Conservation (phyloP, 1,140 invertebrate species). For the Calephelis virginiensis region DNA sequence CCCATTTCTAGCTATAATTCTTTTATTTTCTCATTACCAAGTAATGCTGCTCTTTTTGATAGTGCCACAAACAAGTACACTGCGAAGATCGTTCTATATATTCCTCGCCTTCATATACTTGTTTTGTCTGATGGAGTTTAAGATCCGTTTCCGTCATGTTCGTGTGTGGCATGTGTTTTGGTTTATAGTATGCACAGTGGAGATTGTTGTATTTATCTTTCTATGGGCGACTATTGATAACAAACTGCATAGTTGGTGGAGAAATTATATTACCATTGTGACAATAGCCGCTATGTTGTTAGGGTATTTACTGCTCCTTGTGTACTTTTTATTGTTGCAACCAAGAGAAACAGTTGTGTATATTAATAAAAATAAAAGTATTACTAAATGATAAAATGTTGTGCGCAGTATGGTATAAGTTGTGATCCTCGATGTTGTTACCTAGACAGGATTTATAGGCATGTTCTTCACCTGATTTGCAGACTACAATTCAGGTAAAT, state of each 20-base stretch:
- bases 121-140: conserved; percentile 86
- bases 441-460: no score
- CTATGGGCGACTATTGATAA: conserved; percentile 82
- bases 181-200: conserved; percentile 81
- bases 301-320: conserved; percentile 74
- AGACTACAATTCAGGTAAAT: no score
- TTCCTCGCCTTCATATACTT: conserved; percentile 85
- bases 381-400: conserved; percentile 6
- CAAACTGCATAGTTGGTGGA: conserved; percentile 81
- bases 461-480: no score
- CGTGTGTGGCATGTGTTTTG: conserved; percentile 83
- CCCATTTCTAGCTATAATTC: conserved; percentile 77
- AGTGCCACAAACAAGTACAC: conserved; percentile 78
- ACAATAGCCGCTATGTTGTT: conserved; percentile 73
- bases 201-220: conserved; percentile 82
- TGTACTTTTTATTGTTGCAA: conserved; percentile 79
- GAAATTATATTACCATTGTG: conserved; percentile 76
- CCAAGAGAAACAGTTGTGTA: conserved; percentile 77
- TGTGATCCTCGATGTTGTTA: no score
- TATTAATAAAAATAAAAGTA: conserved; percentile 34
- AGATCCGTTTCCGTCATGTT: conserved; percentile 85
- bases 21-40: conserved; percentile 80
- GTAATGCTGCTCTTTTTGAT: conserved; percentile 81
- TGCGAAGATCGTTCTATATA: conserved; percentile 79
- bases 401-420: neutral